Evolutionary conservation across 2,797 vertebrate species (phyloP), one percentile per base, ranked within the genome.

Genomic region (Eulemur mongoz): DNA sequence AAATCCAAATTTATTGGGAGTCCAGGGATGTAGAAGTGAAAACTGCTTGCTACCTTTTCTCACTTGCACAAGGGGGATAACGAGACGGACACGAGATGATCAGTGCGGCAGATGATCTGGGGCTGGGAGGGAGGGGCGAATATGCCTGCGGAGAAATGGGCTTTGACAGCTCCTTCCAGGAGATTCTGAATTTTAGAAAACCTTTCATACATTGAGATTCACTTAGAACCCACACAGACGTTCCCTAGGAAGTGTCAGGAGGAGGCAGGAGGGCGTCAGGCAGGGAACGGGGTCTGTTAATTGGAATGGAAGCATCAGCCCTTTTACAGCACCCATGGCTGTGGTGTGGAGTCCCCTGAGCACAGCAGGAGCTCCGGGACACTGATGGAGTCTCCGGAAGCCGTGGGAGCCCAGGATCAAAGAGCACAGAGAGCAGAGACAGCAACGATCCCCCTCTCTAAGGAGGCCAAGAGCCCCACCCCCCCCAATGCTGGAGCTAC

Each of bases 321-420:
- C 98, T 98, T 98, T 98, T 98, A 98, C 98, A 98, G 98, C 98
- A 97, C 96, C 97, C 88, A 35, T 96, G 95, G 90, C 45, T 40
- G 12, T 2, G 7, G 17, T 35, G 23, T 35, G 63, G 75, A 63
- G 18, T 67, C 30, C 69, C 38, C 54, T 78, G 67, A 61, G 65
- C 10, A 43, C 14, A 80, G 25, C 35, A 65, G 30, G 76, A 90
- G 30, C 93, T 85, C 27, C 30, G 70, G 85, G 89, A 65, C 72
- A 48, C 43, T 40, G 54, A 78, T 52, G 1, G 75, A 13, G 50
- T 43, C 23, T 65, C 4, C 27, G 32, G 63, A 35, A 18, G 38
- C 38, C 2, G 0, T 20, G 13, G 45, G 32, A 18, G 20, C 1
- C 0, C 1, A 20, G 79, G 76, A 35, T 13, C 3, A 7, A 30